phyloP scores from a whole-genome alignment of 2,113 vertebrate genomes.

The Protobothrops flavoviridis region DNA sequence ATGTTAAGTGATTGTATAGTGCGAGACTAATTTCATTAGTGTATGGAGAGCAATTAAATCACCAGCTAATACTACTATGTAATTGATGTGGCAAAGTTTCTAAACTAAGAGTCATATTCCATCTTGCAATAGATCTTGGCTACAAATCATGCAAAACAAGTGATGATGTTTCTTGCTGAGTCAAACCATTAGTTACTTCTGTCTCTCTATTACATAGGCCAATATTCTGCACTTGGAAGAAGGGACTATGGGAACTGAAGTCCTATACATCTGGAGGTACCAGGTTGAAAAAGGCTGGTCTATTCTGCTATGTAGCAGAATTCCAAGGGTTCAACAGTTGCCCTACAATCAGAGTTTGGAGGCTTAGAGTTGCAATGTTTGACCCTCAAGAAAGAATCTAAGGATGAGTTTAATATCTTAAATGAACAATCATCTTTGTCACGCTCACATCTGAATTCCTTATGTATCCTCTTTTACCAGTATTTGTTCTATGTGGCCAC shows the following conservation, averaged over 20 bases:
- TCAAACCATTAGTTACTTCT: background rate
- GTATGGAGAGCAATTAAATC: conserved; percentile 8
- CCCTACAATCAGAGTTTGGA: background rate
- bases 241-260: background rate
- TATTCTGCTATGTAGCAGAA: background rate
- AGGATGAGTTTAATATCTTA: background rate
- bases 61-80: background rate
- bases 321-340: background rate
- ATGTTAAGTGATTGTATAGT: conserved; percentile 24
- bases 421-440: background rate
- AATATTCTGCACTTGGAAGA: background rate
- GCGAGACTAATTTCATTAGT: conserved; percentile 20
- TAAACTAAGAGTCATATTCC: background rate
- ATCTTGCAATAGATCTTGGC: background rate
- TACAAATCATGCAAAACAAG: background rate
- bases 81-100: conserved; percentile 13
- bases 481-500: background rate
- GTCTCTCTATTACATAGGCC: background rate
- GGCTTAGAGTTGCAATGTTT: background rate
- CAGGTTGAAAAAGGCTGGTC: background rate
- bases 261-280: background rate
- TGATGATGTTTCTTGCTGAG: background rate
- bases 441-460: background rate
- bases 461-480: background rate
- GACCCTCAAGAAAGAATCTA: background rate